phyloP scores from a whole-genome alignment of 92 coral and sea anemone species.

The Epizoanthus ramosus region DNA sequence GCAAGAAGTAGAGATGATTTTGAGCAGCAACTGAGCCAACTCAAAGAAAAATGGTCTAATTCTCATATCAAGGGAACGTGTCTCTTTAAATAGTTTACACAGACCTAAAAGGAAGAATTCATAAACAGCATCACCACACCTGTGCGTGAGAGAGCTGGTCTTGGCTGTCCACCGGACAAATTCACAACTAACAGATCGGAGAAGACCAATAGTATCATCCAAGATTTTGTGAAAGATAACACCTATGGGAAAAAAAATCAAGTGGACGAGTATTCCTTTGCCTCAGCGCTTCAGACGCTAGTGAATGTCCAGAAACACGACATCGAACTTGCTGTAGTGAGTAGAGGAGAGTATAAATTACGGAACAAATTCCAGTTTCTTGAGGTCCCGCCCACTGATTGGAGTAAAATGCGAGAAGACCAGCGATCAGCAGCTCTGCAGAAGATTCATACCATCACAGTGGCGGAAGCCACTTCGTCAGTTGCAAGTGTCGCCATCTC shows the following conservation, averaged over 20 bases:
- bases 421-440: conserved; percentile 46
- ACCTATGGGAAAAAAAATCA: background rate
- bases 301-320: conserved; percentile 51
- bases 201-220: conserved; percentile 45
- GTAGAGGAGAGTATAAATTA: conserved; percentile 43
- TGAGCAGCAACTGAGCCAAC: background rate
- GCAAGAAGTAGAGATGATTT: conserved; percentile 8
- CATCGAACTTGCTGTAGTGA: conserved; percentile 48
- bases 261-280: conserved; percentile 40
- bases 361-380: conserved; percentile 39
- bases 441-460: conserved; percentile 34
- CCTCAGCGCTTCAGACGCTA: conserved; percentile 32
- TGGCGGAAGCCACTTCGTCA: conserved; percentile 14
- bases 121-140: conserved; percentile 43
- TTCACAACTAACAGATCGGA: conserved; percentile 63
- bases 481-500: conserved; percentile 31
- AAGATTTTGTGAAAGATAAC: conserved; percentile 35
- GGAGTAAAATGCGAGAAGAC: too few species aligned
- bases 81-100: conserved; percentile 28
- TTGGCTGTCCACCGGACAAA: conserved; percentile 51
- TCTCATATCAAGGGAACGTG: conserved; percentile 26
- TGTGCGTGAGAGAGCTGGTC: conserved; percentile 57
- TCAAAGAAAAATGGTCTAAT: conserved; percentile 33
- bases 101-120: conserved; percentile 11
- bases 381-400: conserved; percentile 28